Evolutionary conservation across 2,888 invertebrate species (phyloP), one percentile per base, ranked within the genome.

Genomic region (Amphipoea oculea): DNA sequence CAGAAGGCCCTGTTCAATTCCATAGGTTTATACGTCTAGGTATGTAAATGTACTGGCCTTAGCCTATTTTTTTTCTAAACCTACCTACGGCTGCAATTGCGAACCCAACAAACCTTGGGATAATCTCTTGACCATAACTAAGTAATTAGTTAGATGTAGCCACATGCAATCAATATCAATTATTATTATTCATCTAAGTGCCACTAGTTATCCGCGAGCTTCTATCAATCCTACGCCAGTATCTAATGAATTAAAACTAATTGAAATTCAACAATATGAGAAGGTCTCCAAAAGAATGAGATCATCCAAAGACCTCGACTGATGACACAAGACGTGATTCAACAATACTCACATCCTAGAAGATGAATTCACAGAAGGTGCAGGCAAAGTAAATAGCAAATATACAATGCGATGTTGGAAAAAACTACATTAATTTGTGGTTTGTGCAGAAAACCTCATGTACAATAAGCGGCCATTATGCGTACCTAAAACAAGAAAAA

Each of bases 321-420:
- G 92, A 95, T 94, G 94, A 95, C 94, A 94, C 94, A 93, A 94
- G 90, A 89, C 91, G 90, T 94, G 94, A 94, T 94, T 95, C 92
- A 94, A 95, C 89, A 91, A 90, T 88, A 89, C 83, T 82, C 86
- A 86, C 83, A 88, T 89, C 90, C 85, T 84, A 67, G 80, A 86
- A 86, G 81, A 86, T 77, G 81, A 75, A 84, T 87, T 87, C 79
- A 81, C 82, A 81, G 76, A 86, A 80, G 81, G 65, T 79, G 75
- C 79, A 78, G 78, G 82, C 79, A 86, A 86, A 83, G 84, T 81
- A 86, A 89, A 89, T 87, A 86, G 51, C 76, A 76, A 79, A 76
- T 79, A 40, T 63, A 78, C 77, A 74, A 63, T 75, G 60, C 70
- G 68, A 78, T 78, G 81, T 77, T 79, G 76, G 79, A 84, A 88